Base-by-base conservation (phyloP, 2,797 vertebrate species). In the Avahi laniger region DNA sequence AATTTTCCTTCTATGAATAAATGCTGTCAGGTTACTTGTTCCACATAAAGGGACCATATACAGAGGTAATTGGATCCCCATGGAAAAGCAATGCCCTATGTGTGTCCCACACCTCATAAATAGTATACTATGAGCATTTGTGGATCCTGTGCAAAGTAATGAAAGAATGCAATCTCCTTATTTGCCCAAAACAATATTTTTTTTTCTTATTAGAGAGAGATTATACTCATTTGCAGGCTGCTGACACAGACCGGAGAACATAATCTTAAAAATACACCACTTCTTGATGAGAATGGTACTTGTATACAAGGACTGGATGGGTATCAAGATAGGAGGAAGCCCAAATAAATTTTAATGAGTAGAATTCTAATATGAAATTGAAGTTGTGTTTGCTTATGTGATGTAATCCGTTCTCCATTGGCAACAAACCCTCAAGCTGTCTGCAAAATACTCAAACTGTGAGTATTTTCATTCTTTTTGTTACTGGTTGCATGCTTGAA, bases 1-100 rank as follows among this genome's bases (percentile, higher is more conserved):
- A 97, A 94, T 95, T 97, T 97, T 95, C 69, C 93, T 91, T 79
- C 84, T 65, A 46, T 91, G 94, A 91, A 94, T 91, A 96, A 97
- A 96, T 94, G 92, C 76, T 95, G 93, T 85, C 92, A 92, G 82
- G 78, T 97, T 93, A 89, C 91, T 50, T 89, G 41, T 61, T 97
- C 46, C 73, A 76, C 50, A 83, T 76, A 93, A 92, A 76, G 87
- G n/a, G 73, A 70, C 41, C 43, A 38, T 79, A 38, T 79, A 93
- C 1, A 61, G 78, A 95, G 92, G 92, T 97, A 96, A 97, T 89
- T 96, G 75, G 85, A 92, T 97, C 96, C 88, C 92, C 87, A 89
- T 67, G 73, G 93, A 98, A 96, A 95, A 97, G 38, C 57, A 89
- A 50, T 91, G 88, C 73, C 69, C 54, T 80, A 3, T 67, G 35